phyloP scores from a whole-genome alignment of 35 echinoderm and acorn worm species.

The Eucidaris tribuloides region DNA sequence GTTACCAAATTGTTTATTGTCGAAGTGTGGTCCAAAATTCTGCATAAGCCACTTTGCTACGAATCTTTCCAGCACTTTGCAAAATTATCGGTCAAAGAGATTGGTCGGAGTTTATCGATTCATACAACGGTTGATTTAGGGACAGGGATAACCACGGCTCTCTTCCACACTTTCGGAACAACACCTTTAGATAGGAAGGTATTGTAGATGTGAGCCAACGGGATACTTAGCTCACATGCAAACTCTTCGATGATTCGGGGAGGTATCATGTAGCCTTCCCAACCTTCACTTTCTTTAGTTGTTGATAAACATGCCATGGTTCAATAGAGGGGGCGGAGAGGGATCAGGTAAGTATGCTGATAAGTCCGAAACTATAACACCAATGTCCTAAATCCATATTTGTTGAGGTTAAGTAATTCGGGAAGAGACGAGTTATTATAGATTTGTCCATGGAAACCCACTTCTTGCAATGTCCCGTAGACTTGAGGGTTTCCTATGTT shows the following conservation, averaged over 20 bases:
- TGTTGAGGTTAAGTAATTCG: no score
- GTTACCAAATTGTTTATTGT: no score
- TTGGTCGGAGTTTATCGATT: constrained; percentile 48
- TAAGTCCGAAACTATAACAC: not conserved
- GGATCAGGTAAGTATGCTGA: constrained; percentile 41
- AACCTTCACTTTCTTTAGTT: constrained; percentile 31
- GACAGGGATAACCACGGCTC: constrained; percentile 54
- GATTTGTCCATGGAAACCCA: no score
- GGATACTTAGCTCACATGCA: constrained; percentile 50
- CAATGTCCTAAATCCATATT: no score
- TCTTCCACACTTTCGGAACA: constrained; percentile 47
- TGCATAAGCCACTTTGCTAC: constrained; percentile 48
- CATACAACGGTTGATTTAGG: constrained; percentile 38
- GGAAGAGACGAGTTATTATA: no score
- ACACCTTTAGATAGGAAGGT: constrained; percentile 18
- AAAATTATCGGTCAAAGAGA: constrained; percentile 54
- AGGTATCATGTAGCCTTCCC: constrained; percentile 51
- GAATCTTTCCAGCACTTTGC: constrained; percentile 65
- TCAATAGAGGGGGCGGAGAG: constrained; percentile 3
- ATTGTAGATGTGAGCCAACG: constrained; percentile 47
- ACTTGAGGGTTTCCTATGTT: no score
- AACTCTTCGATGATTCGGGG: constrained; percentile 53
- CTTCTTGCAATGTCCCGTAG: no score
- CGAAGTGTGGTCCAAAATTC: no score
- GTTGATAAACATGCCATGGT: constrained; percentile 41